Conservation (phyloP, 1,140 invertebrate genomes). For the Tetragnatha versicolor region DNA sequence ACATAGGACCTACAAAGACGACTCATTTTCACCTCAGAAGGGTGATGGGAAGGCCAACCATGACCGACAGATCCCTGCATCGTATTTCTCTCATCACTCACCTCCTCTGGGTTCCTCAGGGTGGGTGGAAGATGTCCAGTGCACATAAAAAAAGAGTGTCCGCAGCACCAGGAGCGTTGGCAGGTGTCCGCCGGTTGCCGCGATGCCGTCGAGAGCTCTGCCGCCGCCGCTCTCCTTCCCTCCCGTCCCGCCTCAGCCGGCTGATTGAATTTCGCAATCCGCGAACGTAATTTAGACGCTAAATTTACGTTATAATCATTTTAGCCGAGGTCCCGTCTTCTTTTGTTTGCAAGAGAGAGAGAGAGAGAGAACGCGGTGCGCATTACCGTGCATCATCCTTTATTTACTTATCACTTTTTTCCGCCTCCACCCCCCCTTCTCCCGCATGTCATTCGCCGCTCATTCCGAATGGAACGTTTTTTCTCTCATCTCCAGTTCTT, state of each 20-base stretch:
- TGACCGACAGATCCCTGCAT: too few species aligned
- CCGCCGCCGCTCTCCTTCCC: neutral
- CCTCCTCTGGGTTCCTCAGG: too few species aligned
- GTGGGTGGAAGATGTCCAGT: too few species aligned
- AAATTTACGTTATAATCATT: constrained; percentile 55
- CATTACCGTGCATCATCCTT: constrained; percentile 35
- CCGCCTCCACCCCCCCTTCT: neutral
- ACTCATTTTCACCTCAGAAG: too few species aligned
- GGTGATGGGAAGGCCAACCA: too few species aligned
- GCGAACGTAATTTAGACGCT: constrained; percentile 53
- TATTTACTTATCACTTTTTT: constrained; percentile 54
- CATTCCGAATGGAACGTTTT: constrained; percentile 1
- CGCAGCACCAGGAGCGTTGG: too few species aligned
- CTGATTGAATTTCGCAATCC: constrained; percentile 56
- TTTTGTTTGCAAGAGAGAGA: constrained; percentile 53
- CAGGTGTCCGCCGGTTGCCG: constrained; percentile 34
- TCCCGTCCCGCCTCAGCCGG: constrained; percentile 12
- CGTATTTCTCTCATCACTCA: too few species aligned
- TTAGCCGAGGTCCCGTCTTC: constrained; percentile 36
- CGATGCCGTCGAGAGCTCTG: constrained; percentile 33
- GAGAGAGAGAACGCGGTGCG: too few species aligned
- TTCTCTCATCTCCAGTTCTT: neutral
- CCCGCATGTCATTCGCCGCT: neutral
- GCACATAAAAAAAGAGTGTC: too few species aligned
- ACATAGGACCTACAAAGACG: too few species aligned